A percentile compares a stretch with the other conserved stretches of the same genome.
Conservation (phyloP, 92 coral and sea anemone genomes). For the Plumapathes pennacea region DNA sequence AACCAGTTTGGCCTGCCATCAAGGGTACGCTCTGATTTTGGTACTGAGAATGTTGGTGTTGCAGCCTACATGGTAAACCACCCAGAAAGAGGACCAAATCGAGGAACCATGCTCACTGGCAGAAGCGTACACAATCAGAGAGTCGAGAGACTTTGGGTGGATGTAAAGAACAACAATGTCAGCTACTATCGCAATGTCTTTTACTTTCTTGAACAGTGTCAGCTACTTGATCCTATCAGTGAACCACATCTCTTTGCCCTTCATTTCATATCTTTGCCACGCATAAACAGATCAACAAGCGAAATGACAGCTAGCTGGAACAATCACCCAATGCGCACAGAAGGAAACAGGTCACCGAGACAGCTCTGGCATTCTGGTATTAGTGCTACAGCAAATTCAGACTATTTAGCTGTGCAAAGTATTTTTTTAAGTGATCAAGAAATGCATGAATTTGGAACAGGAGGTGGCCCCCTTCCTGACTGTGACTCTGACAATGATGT, state of each 20-base stretch:
- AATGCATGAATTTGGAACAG: conserved; percentile 31
- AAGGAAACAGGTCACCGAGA: conserved; percentile 31
- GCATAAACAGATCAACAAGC: conserved; percentile 27
- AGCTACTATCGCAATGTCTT: conserved; percentile 26
- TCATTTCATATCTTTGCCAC: conserved; percentile 42
- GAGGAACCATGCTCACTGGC: conserved; percentile 52
- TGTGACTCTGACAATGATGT: conserved; percentile 34
- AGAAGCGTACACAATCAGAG: conserved; percentile 43
- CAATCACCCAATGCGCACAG: conserved; percentile 41
- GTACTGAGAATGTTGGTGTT: conserved; percentile 16
- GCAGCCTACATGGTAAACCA: conserved; percentile 12
- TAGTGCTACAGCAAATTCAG: conserved; percentile 24
- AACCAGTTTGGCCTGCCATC: conserved; percentile 10
- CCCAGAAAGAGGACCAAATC: conserved; percentile 28
- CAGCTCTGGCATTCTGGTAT: conserved; percentile 55
- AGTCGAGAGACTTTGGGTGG: conserved; percentile 42
- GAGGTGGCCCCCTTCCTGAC: conserved; percentile 40
- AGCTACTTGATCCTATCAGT: conserved; percentile 40
- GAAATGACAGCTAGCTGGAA: conserved; percentile 42
- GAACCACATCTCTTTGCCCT: conserved; percentile 23
- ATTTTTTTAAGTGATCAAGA: conserved; percentile 11
- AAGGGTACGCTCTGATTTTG: conserved; percentile 12
- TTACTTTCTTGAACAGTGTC: conserved; percentile 29
- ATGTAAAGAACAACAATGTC: conserved; percentile 41
- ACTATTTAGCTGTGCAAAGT: conserved; percentile 33